Percentiles rank a stretch among this genome's conserved stretches.
These are phyloP conservation scores for Pyralis farinalis DNA, from an alignment of 2,888 invertebrate genomes.

Conservation along the genomic window DNA sequence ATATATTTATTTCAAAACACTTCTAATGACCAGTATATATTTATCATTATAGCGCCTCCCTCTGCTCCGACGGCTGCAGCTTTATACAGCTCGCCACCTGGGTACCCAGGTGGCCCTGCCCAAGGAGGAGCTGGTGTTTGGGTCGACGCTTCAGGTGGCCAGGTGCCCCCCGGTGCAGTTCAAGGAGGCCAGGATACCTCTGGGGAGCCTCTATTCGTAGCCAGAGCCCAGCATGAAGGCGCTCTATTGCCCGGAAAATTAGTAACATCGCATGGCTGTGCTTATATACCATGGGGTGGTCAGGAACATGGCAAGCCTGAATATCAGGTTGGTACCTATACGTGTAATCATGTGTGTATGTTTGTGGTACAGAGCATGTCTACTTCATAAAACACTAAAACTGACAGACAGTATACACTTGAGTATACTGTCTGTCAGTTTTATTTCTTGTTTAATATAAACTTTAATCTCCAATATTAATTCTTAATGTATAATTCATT, in stretches of 20 bases:
- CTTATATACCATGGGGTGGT: constrained; percentile 92
- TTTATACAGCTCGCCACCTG: constrained; percentile 53
- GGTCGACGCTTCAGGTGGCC: constrained; percentile 82
- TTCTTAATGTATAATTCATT: no score
- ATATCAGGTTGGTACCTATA: constrained; percentile 85
- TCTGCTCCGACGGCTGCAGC: constrained; percentile 60
- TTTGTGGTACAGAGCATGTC: no score
- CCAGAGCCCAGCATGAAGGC: constrained; percentile 88
- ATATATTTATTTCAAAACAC: no score
- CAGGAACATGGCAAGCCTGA: constrained; percentile 87
- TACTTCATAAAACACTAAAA: no score
- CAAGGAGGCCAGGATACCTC: constrained; percentile 82
- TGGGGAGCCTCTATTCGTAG: constrained; percentile 84
- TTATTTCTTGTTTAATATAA: no score
- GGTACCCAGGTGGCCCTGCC: constrained; percentile 47
- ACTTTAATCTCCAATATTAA: no score
- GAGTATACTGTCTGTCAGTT: no score
- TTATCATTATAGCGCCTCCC: constrained; percentile 31
- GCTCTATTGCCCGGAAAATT: constrained; percentile 91
- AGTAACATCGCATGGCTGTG: constrained; percentile 87
- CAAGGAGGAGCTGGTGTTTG: constrained; percentile 63
- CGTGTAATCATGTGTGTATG: no score
- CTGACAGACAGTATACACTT: no score
- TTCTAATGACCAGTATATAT: no score
- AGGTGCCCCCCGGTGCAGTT: constrained; percentile 87